Evolutionary conservation across 1,140 invertebrate genomes (phyloP), one percentile per base, ranked within the genome.

Genomic region (Ectropis grisescens): DNA sequence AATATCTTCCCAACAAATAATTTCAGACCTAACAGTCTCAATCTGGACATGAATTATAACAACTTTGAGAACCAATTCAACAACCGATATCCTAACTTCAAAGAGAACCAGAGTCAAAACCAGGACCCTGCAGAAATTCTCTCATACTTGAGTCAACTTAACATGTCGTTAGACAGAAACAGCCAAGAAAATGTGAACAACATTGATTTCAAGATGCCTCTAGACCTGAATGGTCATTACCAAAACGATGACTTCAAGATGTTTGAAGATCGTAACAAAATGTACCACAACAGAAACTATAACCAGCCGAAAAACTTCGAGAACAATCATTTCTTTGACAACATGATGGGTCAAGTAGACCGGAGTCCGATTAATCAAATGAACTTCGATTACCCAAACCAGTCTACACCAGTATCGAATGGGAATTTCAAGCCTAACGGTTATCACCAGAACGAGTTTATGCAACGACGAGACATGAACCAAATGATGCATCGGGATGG

Each of bases 1-100:
- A 64, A 60, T 29, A 62, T 71, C 58, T 80, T 65, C 38, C 29
- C 49, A 1, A 35, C 32, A 10, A 68, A 55, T 16, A 68, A 61
- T 25, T 75, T 43, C 43, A 46, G 75, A 41, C 75, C 75, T 2
- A 75, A 66, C 47, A 80, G 71, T 40, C 41, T 80, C 2, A 76
- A 72, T 32, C 37, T 78, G 19, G 71, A 76, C 29, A 55, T 60
- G 52, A 74, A 70, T 23, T 71, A 44, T 31, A 69, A 62, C 24
- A 76, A 58, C 23, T 72, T 44, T 29, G 69, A 75, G 2, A 37
- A 35, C 3, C 36, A 44, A 0, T 62, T 53, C 30, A 55, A 51
- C 29, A 19, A 19, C 16, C 71, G 66, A 37, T 74, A 44, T 36
- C 71, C 61, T 0, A 71, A 74, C 30, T 70, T 58, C 15, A 19